Conservation (phyloP, 2,113 vertebrate species). For the Dissostichus mawsoni region DNA sequence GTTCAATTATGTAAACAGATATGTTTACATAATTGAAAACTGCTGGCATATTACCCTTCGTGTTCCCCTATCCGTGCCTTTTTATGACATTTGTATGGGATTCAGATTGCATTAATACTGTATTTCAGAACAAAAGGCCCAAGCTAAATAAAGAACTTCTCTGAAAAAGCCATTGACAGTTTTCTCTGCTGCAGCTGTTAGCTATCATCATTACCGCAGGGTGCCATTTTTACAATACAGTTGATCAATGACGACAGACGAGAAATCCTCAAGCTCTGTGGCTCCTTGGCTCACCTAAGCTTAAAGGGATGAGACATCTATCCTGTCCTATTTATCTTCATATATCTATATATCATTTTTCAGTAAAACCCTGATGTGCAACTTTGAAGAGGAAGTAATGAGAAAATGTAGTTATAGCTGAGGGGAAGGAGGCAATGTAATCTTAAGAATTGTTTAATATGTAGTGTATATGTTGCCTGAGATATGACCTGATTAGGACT, state of each 20-base stretch:
- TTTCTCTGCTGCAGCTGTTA: slow-evolving; percentile 44
- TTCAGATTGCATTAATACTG: slow-evolving; percentile 22
- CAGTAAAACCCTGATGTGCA: not conserved
- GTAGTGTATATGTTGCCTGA: too few relatives aligned
- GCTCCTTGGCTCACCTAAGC: not conserved
- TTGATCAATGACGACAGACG: slow-evolving; percentile 29
- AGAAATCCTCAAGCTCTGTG: slow-evolving; percentile 1
- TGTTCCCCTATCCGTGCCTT: not conserved
- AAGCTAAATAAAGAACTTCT: slow-evolving; percentile 48
- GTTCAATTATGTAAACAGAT: slow-evolving; percentile 3
- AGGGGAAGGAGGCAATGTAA: not conserved
- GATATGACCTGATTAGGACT: not conserved
- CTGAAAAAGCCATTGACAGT: slow-evolving; percentile 27
- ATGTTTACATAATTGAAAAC: not conserved
- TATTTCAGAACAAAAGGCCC: slow-evolving; percentile 28
- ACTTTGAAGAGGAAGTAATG: not conserved
- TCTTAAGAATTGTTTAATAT: not conserved
- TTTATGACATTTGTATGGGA: not conserved
- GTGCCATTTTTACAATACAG: slow-evolving; percentile 41
- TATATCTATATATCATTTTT: not conserved
- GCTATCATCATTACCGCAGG: slow-evolving; percentile 47
- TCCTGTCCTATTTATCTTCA: not conserved
- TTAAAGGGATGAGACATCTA: not conserved
- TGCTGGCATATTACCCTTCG: not conserved
- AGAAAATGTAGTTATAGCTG: not conserved